phyloP scores from a whole-genome alignment of 2,888 invertebrate species.

The Mellilla xanthometata region DNA sequence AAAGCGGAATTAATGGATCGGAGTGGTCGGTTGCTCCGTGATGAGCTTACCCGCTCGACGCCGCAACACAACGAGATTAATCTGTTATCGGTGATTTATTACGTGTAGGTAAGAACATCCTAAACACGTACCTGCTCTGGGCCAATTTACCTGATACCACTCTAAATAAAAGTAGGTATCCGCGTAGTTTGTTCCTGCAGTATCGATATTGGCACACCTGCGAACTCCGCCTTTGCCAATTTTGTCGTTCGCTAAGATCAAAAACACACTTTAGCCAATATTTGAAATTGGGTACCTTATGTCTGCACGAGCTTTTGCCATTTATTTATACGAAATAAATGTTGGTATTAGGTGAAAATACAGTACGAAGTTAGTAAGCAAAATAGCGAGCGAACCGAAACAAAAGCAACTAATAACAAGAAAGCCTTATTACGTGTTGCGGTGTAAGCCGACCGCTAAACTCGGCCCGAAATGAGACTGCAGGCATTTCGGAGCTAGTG shows the following conservation, averaged over 20 bases:
- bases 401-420: constrained; percentile 17
- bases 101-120: constrained; percentile 8
- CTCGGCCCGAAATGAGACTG: constrained; percentile 14
- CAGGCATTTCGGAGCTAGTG: constrained; percentile 14
- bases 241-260: constrained; percentile 21
- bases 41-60: constrained; percentile 12
- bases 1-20: constrained; percentile 22
- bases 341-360: constrained; percentile 5
- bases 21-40: constrained; percentile 16
- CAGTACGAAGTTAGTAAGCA: constrained; percentile 1
- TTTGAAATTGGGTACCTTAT: constrained; percentile 17
- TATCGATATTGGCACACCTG: constrained; percentile 34
- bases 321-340: constrained; percentile 2
- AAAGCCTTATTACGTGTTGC: constrained; percentile 10
- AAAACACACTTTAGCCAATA: constrained; percentile 19
- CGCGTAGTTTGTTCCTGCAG: constrained; percentile 20
- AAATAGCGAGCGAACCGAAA: constrained; percentile 6
- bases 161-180: constrained; percentile 21
- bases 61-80: constrained; percentile 16
- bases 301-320: constrained; percentile 2
- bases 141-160: constrained; percentile 23
- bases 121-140: constrained; percentile 12
- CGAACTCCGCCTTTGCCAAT: constrained; percentile 22
- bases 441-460: constrained; percentile 11
- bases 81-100: constrained; percentile 19